These are phyloP conservation scores for Andrena dorsata DNA, from an alignment of 2,888 invertebrate species.

Conservation along the genomic window DNA sequence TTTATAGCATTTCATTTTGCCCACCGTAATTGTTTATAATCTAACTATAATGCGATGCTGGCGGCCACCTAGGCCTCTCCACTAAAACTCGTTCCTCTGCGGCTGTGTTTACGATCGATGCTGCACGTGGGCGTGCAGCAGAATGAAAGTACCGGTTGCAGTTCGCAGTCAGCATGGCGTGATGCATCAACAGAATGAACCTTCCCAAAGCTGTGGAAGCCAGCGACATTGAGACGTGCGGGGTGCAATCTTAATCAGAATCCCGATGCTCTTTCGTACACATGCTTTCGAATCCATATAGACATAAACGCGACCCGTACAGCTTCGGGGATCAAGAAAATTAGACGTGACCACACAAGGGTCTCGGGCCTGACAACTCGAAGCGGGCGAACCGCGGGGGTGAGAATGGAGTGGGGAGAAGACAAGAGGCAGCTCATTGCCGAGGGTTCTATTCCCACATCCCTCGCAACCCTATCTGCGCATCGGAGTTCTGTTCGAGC, in stretches of 20 bases:
- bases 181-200: slow-evolving; percentile 51
- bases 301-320: neutral
- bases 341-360: neutral
- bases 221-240: slow-evolving; percentile 17
- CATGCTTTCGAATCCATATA: neutral
- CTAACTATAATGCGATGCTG: slow-evolving; percentile 28
- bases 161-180: slow-evolving; percentile 33
- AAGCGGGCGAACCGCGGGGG: too few relatives aligned
- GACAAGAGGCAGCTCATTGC: neutral
- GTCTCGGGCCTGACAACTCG: too few relatives aligned
- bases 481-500: neutral
- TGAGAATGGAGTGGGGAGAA: neutral
- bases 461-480: slow-evolving; percentile 30
- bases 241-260: neutral
- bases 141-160: slow-evolving; percentile 61
- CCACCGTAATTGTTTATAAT: slow-evolving; percentile 4
- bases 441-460: slow-evolving; percentile 11
- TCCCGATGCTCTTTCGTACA: neutral
- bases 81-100: slow-evolving; percentile 23
- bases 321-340: neutral
- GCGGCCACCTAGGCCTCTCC: slow-evolving; percentile 10
- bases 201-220: slow-evolving; percentile 27
- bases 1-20: neutral
- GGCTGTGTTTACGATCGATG: slow-evolving; percentile 52
- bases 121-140: slow-evolving; percentile 56